Percentiles rank a stretch among this genome's conserved stretches.
Evolutionary conservation across 2,797 vertebrate species (phyloP).

Genomic region (Eulemur coronatus): DNA sequence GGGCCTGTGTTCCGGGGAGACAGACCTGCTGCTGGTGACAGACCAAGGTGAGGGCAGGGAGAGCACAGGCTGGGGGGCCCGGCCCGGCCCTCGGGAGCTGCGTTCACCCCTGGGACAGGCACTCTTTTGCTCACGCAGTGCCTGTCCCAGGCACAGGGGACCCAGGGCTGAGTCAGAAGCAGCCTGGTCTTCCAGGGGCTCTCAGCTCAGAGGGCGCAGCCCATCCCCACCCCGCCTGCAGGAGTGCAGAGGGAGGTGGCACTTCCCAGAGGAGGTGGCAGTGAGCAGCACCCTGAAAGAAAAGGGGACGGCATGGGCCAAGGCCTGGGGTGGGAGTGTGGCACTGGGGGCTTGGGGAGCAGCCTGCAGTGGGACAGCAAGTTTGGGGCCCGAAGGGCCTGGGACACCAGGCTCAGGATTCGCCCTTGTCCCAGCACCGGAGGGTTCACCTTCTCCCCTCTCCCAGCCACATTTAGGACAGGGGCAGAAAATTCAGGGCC

Average conservation of each 20-base stretch:
- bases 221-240: rapidly evolving
- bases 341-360: neutral
- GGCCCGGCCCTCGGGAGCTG: neutral
- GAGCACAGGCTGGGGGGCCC: too few species aligned
- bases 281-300: neutral
- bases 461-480: neutral
- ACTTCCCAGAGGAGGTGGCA: neutral
- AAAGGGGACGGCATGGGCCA: neutral
- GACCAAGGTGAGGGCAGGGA: neutral
- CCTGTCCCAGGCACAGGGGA: neutral
- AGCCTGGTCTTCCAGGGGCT: rapidly evolving
- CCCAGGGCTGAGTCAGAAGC: neutral
- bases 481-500: too few species aligned
- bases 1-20: neutral
- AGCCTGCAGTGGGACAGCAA: neutral
- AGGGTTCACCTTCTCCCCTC: neutral
- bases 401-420: neutral
- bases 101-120: too few species aligned
- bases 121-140: rapidly evolving
- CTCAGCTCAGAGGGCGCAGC: neutral
- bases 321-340: neutral
- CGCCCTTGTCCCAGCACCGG: rapidly evolving
- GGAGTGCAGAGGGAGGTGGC: neutral
- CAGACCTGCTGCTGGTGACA: neutral
- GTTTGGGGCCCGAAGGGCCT: neutral